A percentile compares a stretch with the other conserved stretches of the same genome.
These are phyloP conservation scores for Calameuta filiformis DNA, from an alignment of 2,888 invertebrate genomes.

Conservation along the genomic window DNA sequence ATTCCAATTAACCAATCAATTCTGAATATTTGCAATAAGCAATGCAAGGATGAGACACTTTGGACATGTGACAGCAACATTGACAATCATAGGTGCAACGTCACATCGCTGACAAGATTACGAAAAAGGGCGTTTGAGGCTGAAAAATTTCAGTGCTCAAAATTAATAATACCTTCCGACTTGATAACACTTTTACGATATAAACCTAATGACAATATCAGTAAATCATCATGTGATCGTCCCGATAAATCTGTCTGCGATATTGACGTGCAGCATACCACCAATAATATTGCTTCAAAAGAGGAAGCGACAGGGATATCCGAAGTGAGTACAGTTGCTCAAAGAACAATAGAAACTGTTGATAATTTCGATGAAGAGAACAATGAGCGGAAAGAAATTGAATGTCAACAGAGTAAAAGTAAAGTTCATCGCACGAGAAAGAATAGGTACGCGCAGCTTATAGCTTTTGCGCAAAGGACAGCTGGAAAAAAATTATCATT, in stretches of 20 bases:
- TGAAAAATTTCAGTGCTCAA: not conserved
- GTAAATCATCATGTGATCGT: not conserved
- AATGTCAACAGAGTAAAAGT: not conserved
- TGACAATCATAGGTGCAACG: not conserved
- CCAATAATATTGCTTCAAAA: not conserved
- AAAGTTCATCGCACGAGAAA: not conserved
- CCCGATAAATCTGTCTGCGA: not conserved
- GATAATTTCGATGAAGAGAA: not conserved
- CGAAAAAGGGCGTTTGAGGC: constrained; percentile 1
- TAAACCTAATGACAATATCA: not conserved
- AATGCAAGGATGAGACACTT: not conserved
- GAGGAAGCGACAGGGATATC: not conserved
- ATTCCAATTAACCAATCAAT: not conserved
- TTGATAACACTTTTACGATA: not conserved
- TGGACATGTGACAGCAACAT: constrained; percentile 30
- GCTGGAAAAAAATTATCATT: not conserved
- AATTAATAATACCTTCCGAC: not conserved
- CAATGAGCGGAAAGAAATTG: not conserved
- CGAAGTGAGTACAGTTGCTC: not conserved
- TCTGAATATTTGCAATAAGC: not conserved
- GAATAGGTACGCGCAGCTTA: not conserved
- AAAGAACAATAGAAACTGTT: not conserved
- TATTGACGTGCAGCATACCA: not conserved
- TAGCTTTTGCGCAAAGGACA: not conserved
- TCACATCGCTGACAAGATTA: not conserved